Percentiles rank a stretch among this genome's conserved stretches.
Evolutionary conservation across 2,797 vertebrate species (phyloP).

Genomic region (Adelosebastes latens): DNA sequence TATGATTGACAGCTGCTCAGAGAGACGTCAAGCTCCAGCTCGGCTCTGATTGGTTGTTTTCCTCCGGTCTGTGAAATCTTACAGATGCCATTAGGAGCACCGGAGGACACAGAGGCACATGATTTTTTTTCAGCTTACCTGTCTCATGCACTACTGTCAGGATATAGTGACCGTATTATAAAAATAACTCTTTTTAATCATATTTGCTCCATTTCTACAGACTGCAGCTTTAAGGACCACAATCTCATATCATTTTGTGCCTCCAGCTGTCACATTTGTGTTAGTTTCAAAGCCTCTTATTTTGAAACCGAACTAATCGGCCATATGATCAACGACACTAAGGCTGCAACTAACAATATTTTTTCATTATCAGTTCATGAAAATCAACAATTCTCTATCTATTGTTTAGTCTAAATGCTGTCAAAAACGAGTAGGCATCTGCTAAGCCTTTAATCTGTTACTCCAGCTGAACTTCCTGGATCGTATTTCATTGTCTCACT

Average conservation of each 20-base stretch:
- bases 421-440: background rate
- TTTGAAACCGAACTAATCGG: background rate
- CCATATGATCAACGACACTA: background rate
- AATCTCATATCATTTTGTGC: background rate
- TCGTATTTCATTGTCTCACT: background rate
- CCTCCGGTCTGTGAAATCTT: no score
- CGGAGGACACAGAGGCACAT: no score
- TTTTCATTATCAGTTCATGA: background rate
- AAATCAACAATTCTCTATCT: background rate
- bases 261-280: background rate
- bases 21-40: no score
- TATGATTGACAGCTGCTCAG: no score
- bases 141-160: no score
- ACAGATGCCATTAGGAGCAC: no score
- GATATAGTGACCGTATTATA: no score
- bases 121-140: no score
- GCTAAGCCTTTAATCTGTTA: constrained; percentile 12
- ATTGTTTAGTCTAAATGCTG: background rate
- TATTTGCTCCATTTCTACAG: no score
- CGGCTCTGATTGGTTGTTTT: no score
- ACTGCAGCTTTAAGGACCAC: background rate
- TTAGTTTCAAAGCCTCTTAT: background rate
- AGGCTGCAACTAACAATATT: background rate
- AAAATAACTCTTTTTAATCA: no score
- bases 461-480: constrained; percentile 4